phyloP scores from a whole-genome alignment of 1,140 invertebrate genomes.

The Bombus haemorrhoidalis region DNA sequence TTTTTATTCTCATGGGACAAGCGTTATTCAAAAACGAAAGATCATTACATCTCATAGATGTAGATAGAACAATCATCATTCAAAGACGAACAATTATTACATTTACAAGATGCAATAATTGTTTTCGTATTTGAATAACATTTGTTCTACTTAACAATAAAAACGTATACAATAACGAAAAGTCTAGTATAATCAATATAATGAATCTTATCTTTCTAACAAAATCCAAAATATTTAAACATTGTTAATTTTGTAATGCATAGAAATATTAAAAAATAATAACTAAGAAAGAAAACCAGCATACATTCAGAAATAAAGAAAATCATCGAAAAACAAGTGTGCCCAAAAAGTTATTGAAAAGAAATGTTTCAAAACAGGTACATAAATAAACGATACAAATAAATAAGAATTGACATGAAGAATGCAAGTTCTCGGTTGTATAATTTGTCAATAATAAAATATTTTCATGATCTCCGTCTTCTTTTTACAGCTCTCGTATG shows the following conservation, averaged over 20 bases:
- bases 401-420: not conserved
- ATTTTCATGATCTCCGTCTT: not conserved
- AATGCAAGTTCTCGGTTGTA: not conserved
- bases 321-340: too few species aligned
- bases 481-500: not conserved
- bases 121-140: too few species aligned
- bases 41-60: too few species aligned
- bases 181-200: not conserved
- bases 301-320: too few species aligned
- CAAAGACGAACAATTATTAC: too few species aligned
- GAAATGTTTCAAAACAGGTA: not conserved
- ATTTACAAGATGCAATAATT: too few species aligned
- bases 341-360: too few species aligned
- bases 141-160: not conserved
- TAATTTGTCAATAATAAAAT: not conserved
- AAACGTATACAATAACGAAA: not conserved
- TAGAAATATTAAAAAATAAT: not conserved
- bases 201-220: not conserved
- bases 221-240: not conserved
- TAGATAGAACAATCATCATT: too few species aligned
- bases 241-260: not conserved
- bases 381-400: not conserved
- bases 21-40: not conserved
- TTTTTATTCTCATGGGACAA: not conserved
- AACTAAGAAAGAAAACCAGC: not conserved